Evolutionary conservation across 2,797 vertebrate species (phyloP).

Genomic region (Microctenopoma steveboyesi): DNA sequence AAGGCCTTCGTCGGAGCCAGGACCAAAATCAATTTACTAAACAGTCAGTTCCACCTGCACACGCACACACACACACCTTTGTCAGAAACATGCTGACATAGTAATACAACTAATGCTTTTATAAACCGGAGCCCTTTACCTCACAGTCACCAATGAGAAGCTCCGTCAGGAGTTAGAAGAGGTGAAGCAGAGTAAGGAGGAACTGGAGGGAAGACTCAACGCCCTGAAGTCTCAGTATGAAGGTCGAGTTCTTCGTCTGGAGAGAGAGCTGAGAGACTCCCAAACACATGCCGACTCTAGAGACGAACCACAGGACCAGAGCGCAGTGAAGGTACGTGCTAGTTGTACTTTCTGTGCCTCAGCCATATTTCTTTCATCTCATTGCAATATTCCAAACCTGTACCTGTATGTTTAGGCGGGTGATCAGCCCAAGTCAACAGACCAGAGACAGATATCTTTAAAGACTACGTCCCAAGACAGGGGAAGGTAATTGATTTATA

Average conservation of each 20-base stretch:
- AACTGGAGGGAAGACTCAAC: constrained; percentile 92
- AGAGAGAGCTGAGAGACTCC: constrained; percentile 86
- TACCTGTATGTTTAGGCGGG: constrained; percentile 56
- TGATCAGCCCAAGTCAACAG: constrained; percentile 87
- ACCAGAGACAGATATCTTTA: constrained; percentile 89
- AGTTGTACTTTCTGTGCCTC: too few species aligned
- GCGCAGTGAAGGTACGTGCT: constrained; percentile 86
- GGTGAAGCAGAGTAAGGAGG: constrained; percentile 91
- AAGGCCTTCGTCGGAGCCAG: constrained; percentile 92
- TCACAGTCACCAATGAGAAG: constrained; percentile 88
- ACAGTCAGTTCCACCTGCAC: constrained; percentile 75
- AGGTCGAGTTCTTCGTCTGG: constrained; percentile 90
- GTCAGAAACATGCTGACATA: not conserved
- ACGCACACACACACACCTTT: not conserved
- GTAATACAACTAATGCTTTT: not conserved
- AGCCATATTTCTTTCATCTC: not conserved
- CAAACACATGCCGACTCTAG: constrained; percentile 89
- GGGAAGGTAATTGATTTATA: constrained; percentile 86
- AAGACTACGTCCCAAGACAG: constrained; percentile 93
- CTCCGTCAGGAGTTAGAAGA: constrained; percentile 91
- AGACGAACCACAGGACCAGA: constrained; percentile 90
- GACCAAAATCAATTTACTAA: constrained; percentile 91
- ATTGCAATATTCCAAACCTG: not conserved
- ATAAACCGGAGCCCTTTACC: not conserved
- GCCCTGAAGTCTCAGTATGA: constrained; percentile 97